phyloP scores from a whole-genome alignment of 2,113 vertebrate genomes.

The Siniperca knerii region DNA sequence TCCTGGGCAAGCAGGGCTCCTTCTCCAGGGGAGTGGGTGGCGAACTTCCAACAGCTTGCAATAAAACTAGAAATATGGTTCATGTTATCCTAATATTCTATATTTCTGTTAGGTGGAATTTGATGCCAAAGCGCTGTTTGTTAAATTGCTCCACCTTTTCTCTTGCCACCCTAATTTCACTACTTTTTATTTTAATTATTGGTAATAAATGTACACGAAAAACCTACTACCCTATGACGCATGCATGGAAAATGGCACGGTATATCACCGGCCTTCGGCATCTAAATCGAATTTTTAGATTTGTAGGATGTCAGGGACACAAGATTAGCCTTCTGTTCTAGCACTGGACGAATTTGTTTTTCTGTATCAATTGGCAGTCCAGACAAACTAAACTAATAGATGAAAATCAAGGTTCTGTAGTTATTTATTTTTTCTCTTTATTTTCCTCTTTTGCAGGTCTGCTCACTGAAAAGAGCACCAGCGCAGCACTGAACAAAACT shows the following conservation, averaged over 20 bases:
- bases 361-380: not conserved
- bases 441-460: conserved; percentile 63
- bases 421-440: not conserved
- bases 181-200: not conserved
- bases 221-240: not conserved
- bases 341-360: not conserved
- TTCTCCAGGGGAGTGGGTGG: not conserved
- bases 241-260: not conserved
- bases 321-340: not conserved
- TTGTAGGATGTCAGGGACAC: not conserved
- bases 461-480: conserved; percentile 39
- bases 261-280: not conserved
- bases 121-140: not conserved
- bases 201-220: not conserved
- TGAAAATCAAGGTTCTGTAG: not conserved
- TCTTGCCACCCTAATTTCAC: not conserved
- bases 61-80: not conserved
- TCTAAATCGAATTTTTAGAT: not conserved
- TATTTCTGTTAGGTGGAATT: not conserved
- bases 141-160: not conserved
- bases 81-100: not conserved
- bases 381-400: not conserved
- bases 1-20: not conserved
- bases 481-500: conserved; percentile 18
- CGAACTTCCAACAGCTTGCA: not conserved